Conservation (phyloP, 2,888 invertebrate species). For the Drosophila mettleri region DNA sequence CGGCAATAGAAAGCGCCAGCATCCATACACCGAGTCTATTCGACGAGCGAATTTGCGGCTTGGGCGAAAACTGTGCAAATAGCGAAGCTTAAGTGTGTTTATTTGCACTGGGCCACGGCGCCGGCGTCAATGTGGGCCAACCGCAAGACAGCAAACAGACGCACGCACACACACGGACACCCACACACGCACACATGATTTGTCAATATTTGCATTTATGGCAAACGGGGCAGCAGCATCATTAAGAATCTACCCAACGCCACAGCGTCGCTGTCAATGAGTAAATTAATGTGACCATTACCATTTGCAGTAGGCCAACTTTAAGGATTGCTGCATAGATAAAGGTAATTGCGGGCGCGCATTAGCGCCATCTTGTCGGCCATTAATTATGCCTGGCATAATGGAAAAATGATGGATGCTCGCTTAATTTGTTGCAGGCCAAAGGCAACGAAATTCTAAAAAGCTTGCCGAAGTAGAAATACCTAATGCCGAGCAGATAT, state of each 20-base stretch:
- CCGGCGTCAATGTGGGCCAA: constrained; percentile 51
- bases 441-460: neutral
- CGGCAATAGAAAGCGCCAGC: constrained; percentile 57
- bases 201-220: constrained; percentile 48
- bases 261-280: constrained; percentile 22
- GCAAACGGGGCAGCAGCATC: constrained; percentile 38
- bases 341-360: constrained; percentile 49
- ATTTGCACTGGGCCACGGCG: constrained; percentile 47
- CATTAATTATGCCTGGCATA: constrained; percentile 38
- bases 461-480: too few relatives aligned
- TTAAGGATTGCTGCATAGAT: constrained; percentile 38
- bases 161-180: constrained; percentile 14
- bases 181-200: constrained; percentile 26
- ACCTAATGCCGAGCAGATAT: neutral
- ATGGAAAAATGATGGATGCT: constrained; percentile 35
- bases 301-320: constrained; percentile 27
- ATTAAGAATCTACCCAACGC: constrained; percentile 18
- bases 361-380: constrained; percentile 17
- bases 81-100: constrained; percentile 46
- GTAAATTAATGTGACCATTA: constrained; percentile 34
- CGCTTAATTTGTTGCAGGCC: neutral
- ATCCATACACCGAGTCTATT: neutral
- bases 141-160: constrained; percentile 22
- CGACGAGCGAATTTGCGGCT: constrained; percentile 8
- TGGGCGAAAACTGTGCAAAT: constrained; percentile 42